Conservation (phyloP, 53 echinoderm and acorn worm species). For the Arbacia lixula region DNA sequence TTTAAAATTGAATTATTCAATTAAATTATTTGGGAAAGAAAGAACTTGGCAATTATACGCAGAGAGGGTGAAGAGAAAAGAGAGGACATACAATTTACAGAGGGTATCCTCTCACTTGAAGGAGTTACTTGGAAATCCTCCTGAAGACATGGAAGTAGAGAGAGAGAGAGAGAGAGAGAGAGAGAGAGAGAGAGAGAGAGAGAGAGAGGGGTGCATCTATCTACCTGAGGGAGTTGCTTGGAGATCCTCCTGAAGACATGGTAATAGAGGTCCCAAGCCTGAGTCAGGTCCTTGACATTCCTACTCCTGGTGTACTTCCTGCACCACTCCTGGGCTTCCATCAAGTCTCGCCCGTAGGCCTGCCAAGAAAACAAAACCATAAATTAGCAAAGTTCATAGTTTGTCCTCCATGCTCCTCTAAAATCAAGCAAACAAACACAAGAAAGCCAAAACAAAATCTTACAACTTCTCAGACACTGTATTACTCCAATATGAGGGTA, state of each 20-base stretch:
- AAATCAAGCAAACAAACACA: too few species aligned
- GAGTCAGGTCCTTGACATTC: constrained; percentile 95
- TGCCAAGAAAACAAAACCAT: too few species aligned
- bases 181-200: not conserved
- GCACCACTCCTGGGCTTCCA: constrained; percentile 99
- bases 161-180: not conserved
- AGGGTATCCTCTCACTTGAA: too few species aligned
- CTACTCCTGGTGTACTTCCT: constrained; percentile 88
- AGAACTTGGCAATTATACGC: too few species aligned
- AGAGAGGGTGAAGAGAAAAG: not conserved
- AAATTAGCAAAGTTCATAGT: not conserved
- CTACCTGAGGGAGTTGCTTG: constrained; percentile 95
- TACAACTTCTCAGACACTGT: too few species aligned
- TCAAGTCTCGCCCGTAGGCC: constrained; percentile 95
- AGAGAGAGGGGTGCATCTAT: not conserved
- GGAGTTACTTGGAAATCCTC: too few species aligned
- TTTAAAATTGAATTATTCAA: too few species aligned
- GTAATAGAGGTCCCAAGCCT: constrained; percentile 99
- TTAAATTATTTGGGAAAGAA: too few species aligned
- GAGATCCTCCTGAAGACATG: constrained; percentile 96
- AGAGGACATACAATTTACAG: not conserved
- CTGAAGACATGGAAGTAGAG: not conserved
- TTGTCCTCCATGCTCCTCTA: not conserved
- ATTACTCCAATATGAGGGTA: too few species aligned
- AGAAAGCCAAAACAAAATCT: too few species aligned